Conservation (phyloP, 2,797 vertebrate species). For the Gallirallus australis region DNA sequence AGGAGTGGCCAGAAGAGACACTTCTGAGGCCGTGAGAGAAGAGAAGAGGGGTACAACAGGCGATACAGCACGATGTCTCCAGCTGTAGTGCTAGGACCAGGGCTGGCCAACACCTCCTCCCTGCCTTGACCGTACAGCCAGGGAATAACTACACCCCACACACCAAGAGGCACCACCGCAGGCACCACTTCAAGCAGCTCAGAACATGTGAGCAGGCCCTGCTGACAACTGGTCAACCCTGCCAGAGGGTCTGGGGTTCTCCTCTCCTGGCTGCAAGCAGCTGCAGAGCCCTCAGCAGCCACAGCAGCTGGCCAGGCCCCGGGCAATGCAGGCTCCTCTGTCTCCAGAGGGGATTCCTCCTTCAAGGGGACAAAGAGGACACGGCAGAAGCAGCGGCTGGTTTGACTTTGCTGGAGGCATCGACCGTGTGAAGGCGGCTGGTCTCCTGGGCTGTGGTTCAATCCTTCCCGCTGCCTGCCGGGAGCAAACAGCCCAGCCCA, state of each 20-base stretch:
- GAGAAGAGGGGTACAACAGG: not conserved
- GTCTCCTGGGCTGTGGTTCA: slow-evolving; percentile 68
- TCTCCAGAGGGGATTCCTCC: slow-evolving; percentile 51
- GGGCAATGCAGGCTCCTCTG: slow-evolving; percentile 25
- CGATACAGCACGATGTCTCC: accelerated
- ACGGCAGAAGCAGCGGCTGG: not conserved
- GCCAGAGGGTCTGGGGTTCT: slow-evolving; percentile 13
- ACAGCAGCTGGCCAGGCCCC: slow-evolving; percentile 53
- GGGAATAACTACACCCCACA: accelerated
- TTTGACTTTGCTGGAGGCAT: slow-evolving; percentile 74
- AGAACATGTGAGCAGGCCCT: not conserved
- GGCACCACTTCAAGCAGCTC: not conserved
- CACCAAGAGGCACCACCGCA: not conserved
- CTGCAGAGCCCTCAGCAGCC: not conserved
- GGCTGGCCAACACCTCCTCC: not conserved
- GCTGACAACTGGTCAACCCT: not conserved
- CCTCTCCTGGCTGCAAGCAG: not conserved
- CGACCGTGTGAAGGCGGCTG: slow-evolving; percentile 9
- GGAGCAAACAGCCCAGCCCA: slow-evolving; percentile 60
- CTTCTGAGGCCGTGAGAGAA: not conserved
- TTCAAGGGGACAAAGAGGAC: slow-evolving; percentile 65
- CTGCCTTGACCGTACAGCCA: not conserved
- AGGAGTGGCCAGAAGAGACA: not conserved
- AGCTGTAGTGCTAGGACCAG: not conserved
- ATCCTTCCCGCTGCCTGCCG: slow-evolving; percentile 7